Conservation (phyloP, 2,888 invertebrate species). For the Apamea monoglypha region DNA sequence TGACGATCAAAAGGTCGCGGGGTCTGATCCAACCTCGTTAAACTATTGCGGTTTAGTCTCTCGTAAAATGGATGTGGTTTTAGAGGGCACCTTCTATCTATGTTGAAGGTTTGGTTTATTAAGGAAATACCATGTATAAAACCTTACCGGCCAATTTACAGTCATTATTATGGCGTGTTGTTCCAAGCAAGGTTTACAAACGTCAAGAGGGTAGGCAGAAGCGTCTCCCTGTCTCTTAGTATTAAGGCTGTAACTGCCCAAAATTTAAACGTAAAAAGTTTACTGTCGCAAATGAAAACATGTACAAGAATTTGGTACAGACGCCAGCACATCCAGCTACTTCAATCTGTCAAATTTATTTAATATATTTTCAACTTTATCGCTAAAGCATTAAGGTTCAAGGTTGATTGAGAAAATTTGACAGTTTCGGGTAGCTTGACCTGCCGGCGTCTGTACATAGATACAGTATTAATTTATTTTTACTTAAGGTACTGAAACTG, state of each 20-base stretch:
- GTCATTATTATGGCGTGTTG: background rate
- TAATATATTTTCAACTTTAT: too few relatives aligned
- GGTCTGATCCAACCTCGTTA: conserved; percentile 10
- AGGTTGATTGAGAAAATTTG: too few relatives aligned
- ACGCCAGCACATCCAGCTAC: too few relatives aligned
- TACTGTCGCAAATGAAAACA: too few relatives aligned
- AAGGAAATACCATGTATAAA: background rate
- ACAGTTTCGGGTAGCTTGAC: too few relatives aligned
- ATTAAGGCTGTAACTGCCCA: background rate
- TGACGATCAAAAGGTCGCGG: conserved; percentile 21
- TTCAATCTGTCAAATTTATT: too few relatives aligned
- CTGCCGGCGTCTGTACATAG: too few relatives aligned
- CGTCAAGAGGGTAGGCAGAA: background rate
- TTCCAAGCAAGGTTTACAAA: background rate
- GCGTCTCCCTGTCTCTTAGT: background rate
- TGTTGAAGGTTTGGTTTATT: background rate
- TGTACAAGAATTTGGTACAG: too few relatives aligned
- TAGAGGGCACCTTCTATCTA: background rate
- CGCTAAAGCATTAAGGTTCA: too few relatives aligned
- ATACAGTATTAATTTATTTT: too few relatives aligned
- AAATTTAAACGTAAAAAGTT: too few relatives aligned
- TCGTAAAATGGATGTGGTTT: background rate
- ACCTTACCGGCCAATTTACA: background rate
- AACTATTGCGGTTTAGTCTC: background rate
- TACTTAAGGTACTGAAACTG: too few relatives aligned